Base-by-base conservation (phyloP, 92 coral and sea anemone species). In the Parazoanthus swiftii region DNA sequence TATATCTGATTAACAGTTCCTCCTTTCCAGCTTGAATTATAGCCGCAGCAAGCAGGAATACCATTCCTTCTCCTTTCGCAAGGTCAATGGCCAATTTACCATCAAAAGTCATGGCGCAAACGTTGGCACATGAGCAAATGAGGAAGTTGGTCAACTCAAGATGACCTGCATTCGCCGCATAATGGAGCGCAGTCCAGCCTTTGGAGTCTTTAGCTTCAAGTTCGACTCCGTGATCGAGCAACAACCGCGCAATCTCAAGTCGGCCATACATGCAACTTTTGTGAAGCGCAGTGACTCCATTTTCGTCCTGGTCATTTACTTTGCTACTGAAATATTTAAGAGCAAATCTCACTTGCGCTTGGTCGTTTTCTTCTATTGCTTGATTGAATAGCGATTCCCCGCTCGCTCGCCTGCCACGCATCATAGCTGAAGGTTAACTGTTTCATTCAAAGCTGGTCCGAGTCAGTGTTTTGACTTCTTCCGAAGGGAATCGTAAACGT, bases 181-280 rank as follows among this genome's bases (percentile, higher is more conserved):
- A 95, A 85, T 95, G 98, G 74, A 95, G 65, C 23, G 96, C 92
- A 18, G 94, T 95, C 98, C 98, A 95, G 15, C 98, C 96, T 77
- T 89, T 92, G 0, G 93, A 92, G 88, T 95, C 98, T 14, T 86
- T 89, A 11, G 92, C 71, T 82, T 95, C 98, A 44, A 95, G 65
- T 25, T 95, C 95, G 1, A 95, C 98, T 37, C 98, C 98, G 75
- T 92, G 85, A 39, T 95, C 98, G 26, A 95, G 93, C 15, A 95
- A 72, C 51, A 95, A 43, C 51, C 93, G 88, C 15, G 91, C 93
- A 4, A 92, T 90, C 76, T 95, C 98, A 20, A 93, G 20, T 35
- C 95, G 91, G 4, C 98, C 98, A 71, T 88, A 88, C 87, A 95
- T 74, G 70, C 98, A 95, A 68, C 98, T 95, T 71, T 89, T 90